These are phyloP conservation scores for Euschistus heros DNA, from an alignment of 1,140 invertebrate species.

Conservation along the genomic window DNA sequence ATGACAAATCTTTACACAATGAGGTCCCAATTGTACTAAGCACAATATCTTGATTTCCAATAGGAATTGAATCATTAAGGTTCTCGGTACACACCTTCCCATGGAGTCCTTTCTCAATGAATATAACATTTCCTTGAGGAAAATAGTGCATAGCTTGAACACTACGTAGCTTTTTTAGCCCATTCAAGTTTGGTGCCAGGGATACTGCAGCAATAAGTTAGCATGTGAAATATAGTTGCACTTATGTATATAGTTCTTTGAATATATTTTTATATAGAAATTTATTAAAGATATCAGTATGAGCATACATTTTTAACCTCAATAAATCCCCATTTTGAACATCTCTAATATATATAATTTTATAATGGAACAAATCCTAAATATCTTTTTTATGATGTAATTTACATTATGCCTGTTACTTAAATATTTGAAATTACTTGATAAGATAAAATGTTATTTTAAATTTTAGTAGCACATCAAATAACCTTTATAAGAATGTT, in stretches of 20 bases:
- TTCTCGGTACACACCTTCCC: slow-evolving; percentile 67
- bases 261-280: too few species aligned
- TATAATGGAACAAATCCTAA: too few species aligned
- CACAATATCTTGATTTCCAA: slow-evolving; percentile 41
- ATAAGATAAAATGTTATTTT: too few species aligned
- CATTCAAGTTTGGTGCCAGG: slow-evolving; percentile 52
- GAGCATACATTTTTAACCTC: too few species aligned
- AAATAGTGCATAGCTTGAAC: slow-evolving; percentile 54
- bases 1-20: slow-evolving; percentile 61
- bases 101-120: slow-evolving; percentile 66
- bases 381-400: too few species aligned
- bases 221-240: too few species aligned
- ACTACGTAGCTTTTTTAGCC: slow-evolving; percentile 42
- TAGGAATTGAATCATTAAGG: slow-evolving; percentile 37
- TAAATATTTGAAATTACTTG: too few species aligned
- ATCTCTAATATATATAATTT: too few species aligned
- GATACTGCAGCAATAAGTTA: slow-evolving; percentile 46
- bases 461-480: slow-evolving; percentile 14
- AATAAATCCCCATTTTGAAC: too few species aligned
- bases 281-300: too few species aligned
- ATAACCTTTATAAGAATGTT: slow-evolving; percentile 15
- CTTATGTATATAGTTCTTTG: too few species aligned
- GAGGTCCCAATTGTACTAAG: slow-evolving; percentile 60
- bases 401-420: too few species aligned
- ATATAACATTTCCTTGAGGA: slow-evolving; percentile 64